Base-by-base conservation (phyloP, 2,113 vertebrate species). In the Rattus norvegicus region DNA sequence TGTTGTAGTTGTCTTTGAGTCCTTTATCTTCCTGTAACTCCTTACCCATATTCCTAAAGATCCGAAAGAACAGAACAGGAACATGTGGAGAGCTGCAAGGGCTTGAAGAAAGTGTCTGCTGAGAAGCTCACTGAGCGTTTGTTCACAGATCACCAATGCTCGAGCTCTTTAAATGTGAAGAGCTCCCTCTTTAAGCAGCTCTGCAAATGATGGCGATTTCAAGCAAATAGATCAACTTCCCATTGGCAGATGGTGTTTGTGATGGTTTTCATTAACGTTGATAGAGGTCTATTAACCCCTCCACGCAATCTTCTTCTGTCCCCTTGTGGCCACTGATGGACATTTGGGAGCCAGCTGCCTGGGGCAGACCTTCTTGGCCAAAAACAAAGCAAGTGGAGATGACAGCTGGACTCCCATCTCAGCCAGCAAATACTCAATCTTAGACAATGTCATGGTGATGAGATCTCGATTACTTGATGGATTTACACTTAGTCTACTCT, bases 301-400 rank as follows among this genome's bases (percentile, higher is more conserved):
- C 77, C 5, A 0, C 65, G 26, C 47, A 49, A 69, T 77, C 54
- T 88, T 69, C 80, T 96, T 56, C 95, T 95, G 88, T 96, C 76
- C 84, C 61, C 97, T 92, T 33, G 88, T 97, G 94, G 96, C 49
- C 90, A 54, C 65, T 79, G 10, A 61, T 73, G 80, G 30, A 54
- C 63, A 36, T 39, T 11, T 92, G 63, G 4, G 36, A 69, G 59
- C 16, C 67, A 49, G 75, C n/a, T 83, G 47, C 79, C 73, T 65
- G 12, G 39, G 5, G 13, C 10, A 91, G 43, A 76, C 7, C 43
- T 19, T 54, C 69, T 6, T 10, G 26, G 54, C 17, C 67, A 19
- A 39, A 56, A 72, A 43, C 10, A 39, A 69, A 93, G 30, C 36
- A 73, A 73, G 43, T 77, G 43, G 12, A 61, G 5, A 54, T 63